Percentiles rank a stretch among this genome's conserved stretches.
phyloP scores from a whole-genome alignment of 2,113 vertebrate species.

The Amblyornis subalaris region DNA sequence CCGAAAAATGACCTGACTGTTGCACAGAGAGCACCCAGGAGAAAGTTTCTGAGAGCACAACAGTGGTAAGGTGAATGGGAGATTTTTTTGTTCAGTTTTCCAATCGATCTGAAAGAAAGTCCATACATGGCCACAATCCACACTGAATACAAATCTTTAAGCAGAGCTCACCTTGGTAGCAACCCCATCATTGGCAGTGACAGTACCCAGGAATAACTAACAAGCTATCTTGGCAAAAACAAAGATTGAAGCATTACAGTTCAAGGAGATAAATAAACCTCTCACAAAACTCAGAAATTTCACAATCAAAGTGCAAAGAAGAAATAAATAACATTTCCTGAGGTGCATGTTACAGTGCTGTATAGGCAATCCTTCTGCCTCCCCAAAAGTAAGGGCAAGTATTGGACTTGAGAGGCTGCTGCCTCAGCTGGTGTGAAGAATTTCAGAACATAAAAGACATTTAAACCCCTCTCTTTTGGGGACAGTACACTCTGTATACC shows the following conservation, averaged over 20 bases:
- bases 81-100: background rate
- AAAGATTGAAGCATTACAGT: background rate
- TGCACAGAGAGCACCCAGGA: background rate
- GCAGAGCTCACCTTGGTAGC: background rate
- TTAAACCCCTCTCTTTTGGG: background rate
- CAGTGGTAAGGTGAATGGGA: background rate
- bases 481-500: background rate
- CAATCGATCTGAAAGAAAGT: background rate
- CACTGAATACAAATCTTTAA: background rate
- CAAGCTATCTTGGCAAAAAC: background rate
- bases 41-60: background rate
- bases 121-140: background rate
- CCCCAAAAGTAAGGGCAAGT: background rate
- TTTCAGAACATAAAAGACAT: background rate
- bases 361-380: background rate
- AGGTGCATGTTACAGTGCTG: background rate
- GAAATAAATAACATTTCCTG: background rate
- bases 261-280: background rate
- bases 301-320: background rate
- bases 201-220: background rate
- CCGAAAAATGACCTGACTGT: background rate
- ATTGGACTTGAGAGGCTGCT: background rate
- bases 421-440: background rate
- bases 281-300: background rate
- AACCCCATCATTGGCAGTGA: background rate